Conservation (phyloP, 2,888 invertebrate species). For the Pheosia gnoma region DNA sequence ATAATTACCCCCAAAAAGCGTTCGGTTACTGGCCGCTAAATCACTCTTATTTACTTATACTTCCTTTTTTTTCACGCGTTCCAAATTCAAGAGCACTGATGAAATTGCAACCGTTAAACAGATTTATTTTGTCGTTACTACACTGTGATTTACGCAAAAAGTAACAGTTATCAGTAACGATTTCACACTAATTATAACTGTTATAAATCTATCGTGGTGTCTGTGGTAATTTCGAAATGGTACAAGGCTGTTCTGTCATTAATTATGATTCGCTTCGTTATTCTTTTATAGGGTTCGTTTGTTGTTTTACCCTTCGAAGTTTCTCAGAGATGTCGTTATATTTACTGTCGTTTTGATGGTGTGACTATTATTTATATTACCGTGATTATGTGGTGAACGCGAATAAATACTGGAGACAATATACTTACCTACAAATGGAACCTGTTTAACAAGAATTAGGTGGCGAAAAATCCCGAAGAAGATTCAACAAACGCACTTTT, state of each 20-base stretch:
- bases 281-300: constrained; percentile 44
- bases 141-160: constrained; percentile 17
- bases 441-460: too few relatives aligned
- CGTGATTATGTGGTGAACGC: constrained; percentile 4
- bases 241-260: constrained; percentile 53
- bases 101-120: constrained; percentile 20
- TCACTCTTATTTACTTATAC: neutral
- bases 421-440: too few relatives aligned
- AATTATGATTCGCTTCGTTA: constrained; percentile 55
- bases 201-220: constrained; percentile 36
- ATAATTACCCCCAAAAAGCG: neutral
- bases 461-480: too few relatives aligned
- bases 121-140: constrained; percentile 14
- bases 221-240: constrained; percentile 44
- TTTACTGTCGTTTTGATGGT: constrained; percentile 3
- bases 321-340: constrained; percentile 10
- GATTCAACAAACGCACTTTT: too few relatives aligned
- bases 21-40: neutral
- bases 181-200: constrained; percentile 34
- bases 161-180: constrained; percentile 24
- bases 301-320: constrained; percentile 32
- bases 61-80: constrained; percentile 1
- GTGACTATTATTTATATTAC: neutral
- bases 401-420: too few relatives aligned
- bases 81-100: constrained; percentile 8